phyloP scores from a whole-genome alignment of 2,888 invertebrate genomes.

The Acleris cristana region DNA sequence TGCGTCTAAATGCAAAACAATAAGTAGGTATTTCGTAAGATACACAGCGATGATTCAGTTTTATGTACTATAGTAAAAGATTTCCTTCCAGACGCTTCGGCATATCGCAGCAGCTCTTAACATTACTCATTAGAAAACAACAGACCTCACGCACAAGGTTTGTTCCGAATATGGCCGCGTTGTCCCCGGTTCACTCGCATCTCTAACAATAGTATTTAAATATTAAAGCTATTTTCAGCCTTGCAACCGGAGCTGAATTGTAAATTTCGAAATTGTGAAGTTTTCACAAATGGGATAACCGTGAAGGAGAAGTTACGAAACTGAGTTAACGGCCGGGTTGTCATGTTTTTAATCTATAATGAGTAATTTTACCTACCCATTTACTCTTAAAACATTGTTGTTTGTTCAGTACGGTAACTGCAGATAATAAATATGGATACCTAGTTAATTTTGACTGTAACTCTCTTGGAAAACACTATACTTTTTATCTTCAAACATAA shows the following conservation, averaged over 20 bases:
- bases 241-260: constrained; percentile 32
- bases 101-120: neutral
- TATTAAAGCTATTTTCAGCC: constrained; percentile 32
- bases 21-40: too few relatives aligned
- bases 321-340: neutral
- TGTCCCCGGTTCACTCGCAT: constrained; percentile 16
- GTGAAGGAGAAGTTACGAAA: constrained; percentile 16
- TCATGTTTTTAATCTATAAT: neutral
- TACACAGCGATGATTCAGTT: too few relatives aligned
- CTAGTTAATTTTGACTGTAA: too few relatives aligned
- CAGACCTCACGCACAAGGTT: constrained; percentile 25
- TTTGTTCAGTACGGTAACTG: too few relatives aligned
- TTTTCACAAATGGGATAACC: constrained; percentile 12
- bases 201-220: constrained; percentile 33
- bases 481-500: too few relatives aligned
- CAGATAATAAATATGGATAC: too few relatives aligned
- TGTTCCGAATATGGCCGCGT: constrained; percentile 20
- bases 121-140: constrained; percentile 31
- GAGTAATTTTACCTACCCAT: too few relatives aligned
- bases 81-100: too few relatives aligned
- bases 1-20: too few relatives aligned
- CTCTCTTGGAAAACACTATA: too few relatives aligned
- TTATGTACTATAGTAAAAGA: too few relatives aligned
- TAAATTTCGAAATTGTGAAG: constrained; percentile 20
- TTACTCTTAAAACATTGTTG: too few relatives aligned